Percentiles rank a stretch among this genome's conserved stretches.
These are phyloP conservation scores for Podarcis muralis DNA, from an alignment of 2,113 vertebrate genomes.

Conservation along the genomic window DNA sequence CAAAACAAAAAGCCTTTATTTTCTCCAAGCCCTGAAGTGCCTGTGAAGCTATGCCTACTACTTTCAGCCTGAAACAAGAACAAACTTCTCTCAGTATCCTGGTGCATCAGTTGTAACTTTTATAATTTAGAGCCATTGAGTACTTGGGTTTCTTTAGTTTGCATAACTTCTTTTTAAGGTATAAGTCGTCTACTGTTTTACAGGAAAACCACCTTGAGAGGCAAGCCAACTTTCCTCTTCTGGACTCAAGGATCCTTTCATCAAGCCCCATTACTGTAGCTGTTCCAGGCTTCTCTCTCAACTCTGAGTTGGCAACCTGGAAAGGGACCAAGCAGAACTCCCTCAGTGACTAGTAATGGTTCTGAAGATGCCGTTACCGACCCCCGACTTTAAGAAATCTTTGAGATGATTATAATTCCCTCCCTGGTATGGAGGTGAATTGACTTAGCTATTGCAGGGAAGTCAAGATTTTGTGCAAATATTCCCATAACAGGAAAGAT, in stretches of 20 bases:
- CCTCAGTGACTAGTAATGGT: not conserved
- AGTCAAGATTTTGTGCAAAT: not conserved
- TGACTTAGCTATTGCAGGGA: not conserved
- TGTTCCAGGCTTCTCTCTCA: not conserved
- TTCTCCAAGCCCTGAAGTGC: conserved; percentile 39
- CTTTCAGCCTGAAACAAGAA: not conserved
- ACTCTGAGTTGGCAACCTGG: not conserved
- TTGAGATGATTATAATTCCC: not conserved
- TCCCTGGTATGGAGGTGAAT: not conserved
- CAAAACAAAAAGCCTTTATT: not conserved
- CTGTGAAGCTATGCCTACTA: conserved; percentile 15
- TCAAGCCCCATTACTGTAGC: no score
- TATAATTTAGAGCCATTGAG: not conserved
- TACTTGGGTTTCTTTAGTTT: not conserved
- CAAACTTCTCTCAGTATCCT: not conserved
- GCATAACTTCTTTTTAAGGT: not conserved
- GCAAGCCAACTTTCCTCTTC: not conserved
- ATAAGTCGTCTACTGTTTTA: not conserved
- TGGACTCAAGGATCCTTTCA: no score
- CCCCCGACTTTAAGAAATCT: not conserved
- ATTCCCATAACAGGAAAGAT: not conserved
- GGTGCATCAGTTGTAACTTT: not conserved
- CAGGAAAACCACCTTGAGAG: not conserved
- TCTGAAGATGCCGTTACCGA: not conserved
- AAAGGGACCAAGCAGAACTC: not conserved